These are phyloP conservation scores for Sciurus vulgaris DNA, from an alignment of 2,797 vertebrate species.

Conservation along the genomic window DNA sequence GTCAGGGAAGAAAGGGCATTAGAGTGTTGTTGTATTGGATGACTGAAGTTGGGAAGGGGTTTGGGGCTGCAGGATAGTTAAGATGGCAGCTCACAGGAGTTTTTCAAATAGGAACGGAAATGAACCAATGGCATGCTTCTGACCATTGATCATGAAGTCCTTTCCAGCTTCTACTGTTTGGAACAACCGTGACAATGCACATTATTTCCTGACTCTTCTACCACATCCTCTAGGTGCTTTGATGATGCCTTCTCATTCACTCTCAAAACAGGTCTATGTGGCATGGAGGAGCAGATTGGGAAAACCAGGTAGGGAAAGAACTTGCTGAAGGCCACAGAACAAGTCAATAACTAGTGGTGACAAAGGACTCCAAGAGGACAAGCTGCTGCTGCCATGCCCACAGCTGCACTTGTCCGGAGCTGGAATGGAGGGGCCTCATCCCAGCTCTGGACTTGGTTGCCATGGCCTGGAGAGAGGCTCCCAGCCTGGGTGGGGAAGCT, in stretches of 20 bases:
- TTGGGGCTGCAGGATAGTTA: fast-evolving
- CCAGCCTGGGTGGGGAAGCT: background rate
- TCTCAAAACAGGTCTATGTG: background rate
- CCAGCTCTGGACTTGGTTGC: background rate
- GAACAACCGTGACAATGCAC: too few relatives aligned
- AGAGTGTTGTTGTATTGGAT: background rate
- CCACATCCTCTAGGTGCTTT: background rate
- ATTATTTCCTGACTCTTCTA: background rate
- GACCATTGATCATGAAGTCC: background rate
- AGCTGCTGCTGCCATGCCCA: background rate
- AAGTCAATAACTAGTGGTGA: background rate
- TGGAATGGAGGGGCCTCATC: fast-evolving
- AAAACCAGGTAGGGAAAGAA: background rate
- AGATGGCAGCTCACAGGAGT: background rate
- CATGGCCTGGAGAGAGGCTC: background rate
- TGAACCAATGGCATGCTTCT: background rate
- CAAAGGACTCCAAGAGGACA: background rate
- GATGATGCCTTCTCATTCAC: background rate
- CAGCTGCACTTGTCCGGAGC: background rate
- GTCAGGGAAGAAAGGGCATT: conserved; percentile 17
- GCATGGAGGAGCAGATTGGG: background rate
- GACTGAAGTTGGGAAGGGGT: too few relatives aligned
- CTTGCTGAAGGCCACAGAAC: background rate
- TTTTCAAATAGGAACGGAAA: background rate
- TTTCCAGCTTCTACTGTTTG: background rate